phyloP scores from a whole-genome alignment of 2,888 invertebrate species.

The Callyntrura sp. region DNA sequence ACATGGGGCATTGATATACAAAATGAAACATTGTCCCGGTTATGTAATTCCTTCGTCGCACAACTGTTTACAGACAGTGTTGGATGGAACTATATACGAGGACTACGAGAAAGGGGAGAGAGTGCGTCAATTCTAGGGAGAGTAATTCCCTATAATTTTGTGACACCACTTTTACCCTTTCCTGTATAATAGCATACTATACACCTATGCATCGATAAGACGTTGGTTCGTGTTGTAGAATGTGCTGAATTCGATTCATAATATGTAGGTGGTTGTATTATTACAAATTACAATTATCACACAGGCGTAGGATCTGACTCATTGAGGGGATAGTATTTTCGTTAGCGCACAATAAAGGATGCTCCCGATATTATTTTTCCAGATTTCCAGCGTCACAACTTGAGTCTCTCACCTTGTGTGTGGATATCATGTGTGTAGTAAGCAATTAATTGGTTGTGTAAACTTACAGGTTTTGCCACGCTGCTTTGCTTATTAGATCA shows the following conservation, averaged over 20 bases:
- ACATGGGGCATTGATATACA: no score
- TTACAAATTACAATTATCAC: background rate
- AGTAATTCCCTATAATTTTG: slow-evolving; percentile 6
- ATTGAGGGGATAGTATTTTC: no score
- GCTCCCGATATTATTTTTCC: no score
- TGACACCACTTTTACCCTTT: background rate
- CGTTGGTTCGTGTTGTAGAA: no score
- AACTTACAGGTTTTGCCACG: background rate
- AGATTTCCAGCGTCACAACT: background rate
- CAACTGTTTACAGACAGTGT: background rate
- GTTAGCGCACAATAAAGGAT: no score
- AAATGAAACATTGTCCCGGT: no score
- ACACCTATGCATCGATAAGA: background rate
- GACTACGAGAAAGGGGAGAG: background rate
- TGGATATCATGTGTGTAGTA: background rate
- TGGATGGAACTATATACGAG: no score
- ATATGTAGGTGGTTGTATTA: slow-evolving; percentile 4
- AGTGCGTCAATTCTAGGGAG: background rate
- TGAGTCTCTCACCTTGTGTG: background rate
- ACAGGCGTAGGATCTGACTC: background rate
- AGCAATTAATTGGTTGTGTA: background rate
- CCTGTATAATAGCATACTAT: background rate
- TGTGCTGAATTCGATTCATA: background rate
- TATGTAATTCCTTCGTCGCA: no score
- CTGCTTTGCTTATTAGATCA: background rate